Evolutionary conservation across 2,797 vertebrate genomes (phyloP).

Genomic region (Macroramphosus scolopax): DNA sequence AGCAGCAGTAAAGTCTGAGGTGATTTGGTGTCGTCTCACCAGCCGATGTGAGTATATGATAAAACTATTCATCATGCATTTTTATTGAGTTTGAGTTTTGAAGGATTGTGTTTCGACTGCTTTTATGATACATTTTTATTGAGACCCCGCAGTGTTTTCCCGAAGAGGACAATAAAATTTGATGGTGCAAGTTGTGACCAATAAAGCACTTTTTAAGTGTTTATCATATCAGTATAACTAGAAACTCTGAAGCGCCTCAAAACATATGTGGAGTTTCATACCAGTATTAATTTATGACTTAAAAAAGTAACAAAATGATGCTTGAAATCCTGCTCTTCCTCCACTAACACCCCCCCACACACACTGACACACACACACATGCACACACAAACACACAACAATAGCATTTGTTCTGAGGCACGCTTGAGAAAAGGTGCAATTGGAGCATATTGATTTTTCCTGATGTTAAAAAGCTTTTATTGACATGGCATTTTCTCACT

Average conservation of each 20-base stretch:
- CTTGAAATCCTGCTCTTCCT: neutral
- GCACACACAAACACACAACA: constrained; percentile 5
- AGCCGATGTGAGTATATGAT: too few relatives aligned
- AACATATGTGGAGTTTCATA: constrained; percentile 8
- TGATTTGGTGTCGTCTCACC: constrained; percentile 8
- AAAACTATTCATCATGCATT: constrained; percentile 27
- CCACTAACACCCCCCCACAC: too few relatives aligned
- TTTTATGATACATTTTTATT: constrained; percentile 55
- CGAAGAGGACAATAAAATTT: constrained; percentile 50
- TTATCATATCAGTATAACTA: constrained; percentile 13
- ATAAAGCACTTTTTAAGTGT: constrained; percentile 39
- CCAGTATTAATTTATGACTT: too few relatives aligned
- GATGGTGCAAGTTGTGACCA: constrained; percentile 42
- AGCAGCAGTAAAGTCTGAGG: too few relatives aligned
- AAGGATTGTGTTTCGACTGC: constrained; percentile 32
- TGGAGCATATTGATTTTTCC: constrained; percentile 65
- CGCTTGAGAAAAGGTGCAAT: constrained; percentile 50
- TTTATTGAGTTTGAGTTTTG: constrained; percentile 37
- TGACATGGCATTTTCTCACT: constrained; percentile 66
- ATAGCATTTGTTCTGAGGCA: constrained; percentile 15
- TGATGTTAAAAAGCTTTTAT: constrained; percentile 72
- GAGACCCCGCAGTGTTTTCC: constrained; percentile 28
- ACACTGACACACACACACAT: too few relatives aligned
- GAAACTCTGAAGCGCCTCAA: too few relatives aligned
- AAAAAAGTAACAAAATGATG: neutral